phyloP scores from a whole-genome alignment of 2,113 vertebrate species.

The Brachirus orientalis region DNA sequence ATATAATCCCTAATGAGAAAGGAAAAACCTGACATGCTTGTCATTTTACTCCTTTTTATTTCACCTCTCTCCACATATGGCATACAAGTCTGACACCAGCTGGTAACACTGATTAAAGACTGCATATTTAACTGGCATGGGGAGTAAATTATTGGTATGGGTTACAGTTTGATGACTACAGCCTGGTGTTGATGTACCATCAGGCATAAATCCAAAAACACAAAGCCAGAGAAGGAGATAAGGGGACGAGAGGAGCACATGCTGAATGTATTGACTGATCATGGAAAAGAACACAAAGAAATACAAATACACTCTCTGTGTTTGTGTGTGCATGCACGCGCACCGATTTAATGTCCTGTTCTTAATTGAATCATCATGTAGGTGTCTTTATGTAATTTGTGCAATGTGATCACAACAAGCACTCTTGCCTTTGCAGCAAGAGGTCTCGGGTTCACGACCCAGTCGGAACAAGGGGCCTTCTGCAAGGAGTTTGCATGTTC shows the following conservation, averaged over 20 bases:
- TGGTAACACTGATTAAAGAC: slow-evolving; percentile 59
- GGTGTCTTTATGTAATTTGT: too few relatives aligned
- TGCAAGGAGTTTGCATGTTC: too few relatives aligned
- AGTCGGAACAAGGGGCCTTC: too few relatives aligned
- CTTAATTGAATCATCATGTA: too few relatives aligned
- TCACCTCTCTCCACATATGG: slow-evolving; percentile 20
- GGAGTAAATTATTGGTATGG: slow-evolving; percentile 52
- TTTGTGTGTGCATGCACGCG: too few relatives aligned
- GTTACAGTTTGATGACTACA: slow-evolving; percentile 62
- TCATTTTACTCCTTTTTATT: slow-evolving; percentile 5
- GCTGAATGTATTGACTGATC: background rate
- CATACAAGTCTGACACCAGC: slow-evolving; percentile 32
- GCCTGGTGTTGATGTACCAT: slow-evolving; percentile 50
- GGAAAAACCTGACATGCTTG: background rate
- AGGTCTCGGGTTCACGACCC: too few relatives aligned
- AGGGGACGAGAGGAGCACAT: slow-evolving; percentile 6
- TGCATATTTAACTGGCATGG: slow-evolving; percentile 42
- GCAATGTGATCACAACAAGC: too few relatives aligned
- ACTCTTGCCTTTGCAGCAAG: too few relatives aligned
- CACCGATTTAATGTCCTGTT: too few relatives aligned
- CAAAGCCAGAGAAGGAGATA: slow-evolving; percentile 19
- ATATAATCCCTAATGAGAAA: background rate
- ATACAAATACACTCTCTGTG: too few relatives aligned
- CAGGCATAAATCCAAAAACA: slow-evolving; percentile 36
- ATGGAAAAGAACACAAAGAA: too few relatives aligned